These are phyloP conservation scores for Oreochromis aureus DNA, from an alignment of 2,113 vertebrate species.

Conservation along the genomic window DNA sequence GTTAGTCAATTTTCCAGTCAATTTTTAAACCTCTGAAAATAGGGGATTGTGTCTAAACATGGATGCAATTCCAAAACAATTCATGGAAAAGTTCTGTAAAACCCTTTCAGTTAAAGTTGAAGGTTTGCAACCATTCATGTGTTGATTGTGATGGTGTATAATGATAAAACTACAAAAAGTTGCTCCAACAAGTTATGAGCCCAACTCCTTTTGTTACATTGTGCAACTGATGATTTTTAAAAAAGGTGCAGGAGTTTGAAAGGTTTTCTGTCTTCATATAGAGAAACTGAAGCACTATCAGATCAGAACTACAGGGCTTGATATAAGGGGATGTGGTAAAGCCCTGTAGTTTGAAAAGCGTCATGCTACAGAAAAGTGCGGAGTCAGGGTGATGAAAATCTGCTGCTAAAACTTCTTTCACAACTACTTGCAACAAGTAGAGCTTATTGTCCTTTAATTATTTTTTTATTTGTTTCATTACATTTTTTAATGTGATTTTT, in stretches of 20 bases:
- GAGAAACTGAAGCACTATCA: neutral
- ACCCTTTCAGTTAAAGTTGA: neutral
- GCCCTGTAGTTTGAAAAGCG: neutral
- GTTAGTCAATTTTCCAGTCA: neutral
- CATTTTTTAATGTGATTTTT: neutral
- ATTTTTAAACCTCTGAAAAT: neutral
- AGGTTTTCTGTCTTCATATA: neutral
- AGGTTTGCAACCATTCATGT: neutral
- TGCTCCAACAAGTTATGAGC: neutral
- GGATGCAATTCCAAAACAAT: neutral
- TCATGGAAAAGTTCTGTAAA: neutral
- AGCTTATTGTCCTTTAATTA: neutral
- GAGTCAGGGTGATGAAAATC: neutral
- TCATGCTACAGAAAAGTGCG: neutral
- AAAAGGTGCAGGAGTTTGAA: neutral
- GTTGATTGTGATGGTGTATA: neutral
- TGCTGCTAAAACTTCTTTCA: neutral
- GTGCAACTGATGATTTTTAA: neutral
- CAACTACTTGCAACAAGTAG: neutral
- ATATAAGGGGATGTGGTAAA: neutral
- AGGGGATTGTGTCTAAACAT: too few relatives aligned
- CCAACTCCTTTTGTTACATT: neutral
- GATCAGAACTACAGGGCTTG: neutral
- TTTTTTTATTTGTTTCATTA: neutral
- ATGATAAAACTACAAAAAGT: neutral